Conservation (phyloP, 2,888 invertebrate genomes). For the Tiliacea aurago region DNA sequence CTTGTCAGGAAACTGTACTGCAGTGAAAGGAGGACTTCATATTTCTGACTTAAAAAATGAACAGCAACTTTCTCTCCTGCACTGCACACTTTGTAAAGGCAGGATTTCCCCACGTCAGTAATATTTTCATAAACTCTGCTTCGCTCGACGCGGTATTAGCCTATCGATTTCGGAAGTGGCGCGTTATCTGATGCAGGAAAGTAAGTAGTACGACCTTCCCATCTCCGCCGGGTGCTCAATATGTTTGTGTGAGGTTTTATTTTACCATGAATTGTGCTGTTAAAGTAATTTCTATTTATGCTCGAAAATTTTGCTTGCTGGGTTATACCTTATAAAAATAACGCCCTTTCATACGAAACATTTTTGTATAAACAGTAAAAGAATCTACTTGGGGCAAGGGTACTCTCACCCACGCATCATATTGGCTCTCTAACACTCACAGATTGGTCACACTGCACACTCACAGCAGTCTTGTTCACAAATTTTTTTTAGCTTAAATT, state of each 20-base stretch:
- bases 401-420: too few relatives aligned
- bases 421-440: too few relatives aligned
- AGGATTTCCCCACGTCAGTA: constrained; percentile 41
- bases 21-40: background rate
- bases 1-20: background rate
- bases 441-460: too few relatives aligned
- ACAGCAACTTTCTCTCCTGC: background rate
- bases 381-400: too few relatives aligned
- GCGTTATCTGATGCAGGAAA: constrained; percentile 62
- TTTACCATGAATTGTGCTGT: background rate
- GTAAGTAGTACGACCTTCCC: constrained; percentile 43
- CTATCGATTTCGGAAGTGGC: constrained; percentile 65
- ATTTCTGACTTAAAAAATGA: background rate
- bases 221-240: constrained; percentile 62
- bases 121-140: constrained; percentile 52
- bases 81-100: constrained; percentile 12
- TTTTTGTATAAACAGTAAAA: too few relatives aligned
- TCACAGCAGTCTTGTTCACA: too few relatives aligned
- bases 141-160: constrained; percentile 37
- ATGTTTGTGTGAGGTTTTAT: background rate
- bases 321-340: too few relatives aligned
- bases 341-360: too few relatives aligned
- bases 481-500: too few relatives aligned
- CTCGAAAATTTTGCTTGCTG: background rate
- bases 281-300: too few relatives aligned